These are phyloP conservation scores for Nannobrachium achirus DNA, from an alignment of 2,113 vertebrate species.

Conservation along the genomic window DNA sequence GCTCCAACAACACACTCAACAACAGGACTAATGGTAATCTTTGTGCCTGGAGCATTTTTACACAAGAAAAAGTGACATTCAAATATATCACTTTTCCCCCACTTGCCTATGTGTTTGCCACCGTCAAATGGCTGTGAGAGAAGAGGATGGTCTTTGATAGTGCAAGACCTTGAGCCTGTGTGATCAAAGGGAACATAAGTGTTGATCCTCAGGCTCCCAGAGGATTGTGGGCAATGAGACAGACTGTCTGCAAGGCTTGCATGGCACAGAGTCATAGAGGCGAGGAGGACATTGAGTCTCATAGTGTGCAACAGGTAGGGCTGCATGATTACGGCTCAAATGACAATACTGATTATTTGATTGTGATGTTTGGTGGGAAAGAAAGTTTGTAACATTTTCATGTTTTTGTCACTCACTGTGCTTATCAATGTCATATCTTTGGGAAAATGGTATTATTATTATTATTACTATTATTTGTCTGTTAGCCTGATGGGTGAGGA, in stretches of 20 bases:
- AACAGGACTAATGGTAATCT: not conserved
- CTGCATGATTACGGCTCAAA: too few species aligned
- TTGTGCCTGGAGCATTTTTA: constrained; percentile 6
- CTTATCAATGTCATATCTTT: too few species aligned
- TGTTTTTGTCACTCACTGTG: too few species aligned
- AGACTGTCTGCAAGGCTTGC: constrained; percentile 11
- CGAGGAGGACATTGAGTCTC: constrained; percentile 12
- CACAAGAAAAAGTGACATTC: not conserved
- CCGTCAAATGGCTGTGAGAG: not conserved
- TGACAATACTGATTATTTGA: too few species aligned
- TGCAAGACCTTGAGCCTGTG: not conserved
- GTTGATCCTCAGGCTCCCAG: constrained; percentile 14
- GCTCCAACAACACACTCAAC: not conserved
- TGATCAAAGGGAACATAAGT: constrained; percentile 16
- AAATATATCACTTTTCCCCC: not conserved
- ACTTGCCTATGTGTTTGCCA: not conserved
- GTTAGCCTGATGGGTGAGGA: too few species aligned
- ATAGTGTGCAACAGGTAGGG: constrained; percentile 29
- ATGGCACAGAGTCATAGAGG: not conserved
- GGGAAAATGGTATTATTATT: too few species aligned
- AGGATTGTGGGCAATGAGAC: constrained; percentile 17
- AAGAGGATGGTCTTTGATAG: not conserved
- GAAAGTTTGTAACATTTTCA: too few species aligned
- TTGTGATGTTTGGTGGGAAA: too few species aligned
- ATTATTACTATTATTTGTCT: too few species aligned